phyloP scores from a whole-genome alignment of 1,140 invertebrate genomes.

The Cotesia vestalis region DNA sequence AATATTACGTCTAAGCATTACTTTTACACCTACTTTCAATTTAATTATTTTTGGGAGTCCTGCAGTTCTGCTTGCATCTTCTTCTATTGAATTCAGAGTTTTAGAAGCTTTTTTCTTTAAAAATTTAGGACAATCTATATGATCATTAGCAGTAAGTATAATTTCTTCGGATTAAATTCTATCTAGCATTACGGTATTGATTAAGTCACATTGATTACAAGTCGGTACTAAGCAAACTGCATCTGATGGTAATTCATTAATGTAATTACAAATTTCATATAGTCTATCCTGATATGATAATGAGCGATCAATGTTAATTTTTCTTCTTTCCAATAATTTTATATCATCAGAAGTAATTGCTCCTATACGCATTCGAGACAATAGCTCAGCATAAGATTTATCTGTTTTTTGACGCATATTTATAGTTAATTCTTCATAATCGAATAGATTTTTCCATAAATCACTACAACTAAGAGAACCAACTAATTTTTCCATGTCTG shows the following conservation, averaged over 20 bases:
- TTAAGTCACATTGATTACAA: constrained; percentile 18
- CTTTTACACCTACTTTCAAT: too few relatives aligned
- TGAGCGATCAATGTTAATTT: constrained; percentile 30
- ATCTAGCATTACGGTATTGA: constrained; percentile 30
- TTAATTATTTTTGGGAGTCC: background rate
- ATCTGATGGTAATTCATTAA: constrained; percentile 22
- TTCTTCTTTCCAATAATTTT: constrained; percentile 31
- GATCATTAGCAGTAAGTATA: background rate
- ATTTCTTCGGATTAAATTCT: constrained; percentile 17
- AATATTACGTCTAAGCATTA: constrained; percentile 42
- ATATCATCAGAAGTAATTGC: constrained; percentile 32
- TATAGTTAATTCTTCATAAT: constrained; percentile 42
- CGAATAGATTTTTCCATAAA: constrained; percentile 40
- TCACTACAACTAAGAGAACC: constrained; percentile 34
- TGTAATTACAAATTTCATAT: constrained; percentile 37
- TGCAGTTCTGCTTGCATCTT: background rate
- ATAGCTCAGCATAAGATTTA: constrained; percentile 30
- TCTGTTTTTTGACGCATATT: constrained; percentile 45
- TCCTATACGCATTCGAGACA: constrained; percentile 37
- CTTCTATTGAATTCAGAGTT: background rate
- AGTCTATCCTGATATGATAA: constrained; percentile 21
- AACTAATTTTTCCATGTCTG: constrained; percentile 40
- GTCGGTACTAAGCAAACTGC: constrained; percentile 10
- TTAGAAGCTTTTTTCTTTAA: background rate
- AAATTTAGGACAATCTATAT: background rate